Evolutionary conservation across 2,797 vertebrate genomes (phyloP).

Genomic region (Hippoglossus hippoglossus): DNA sequence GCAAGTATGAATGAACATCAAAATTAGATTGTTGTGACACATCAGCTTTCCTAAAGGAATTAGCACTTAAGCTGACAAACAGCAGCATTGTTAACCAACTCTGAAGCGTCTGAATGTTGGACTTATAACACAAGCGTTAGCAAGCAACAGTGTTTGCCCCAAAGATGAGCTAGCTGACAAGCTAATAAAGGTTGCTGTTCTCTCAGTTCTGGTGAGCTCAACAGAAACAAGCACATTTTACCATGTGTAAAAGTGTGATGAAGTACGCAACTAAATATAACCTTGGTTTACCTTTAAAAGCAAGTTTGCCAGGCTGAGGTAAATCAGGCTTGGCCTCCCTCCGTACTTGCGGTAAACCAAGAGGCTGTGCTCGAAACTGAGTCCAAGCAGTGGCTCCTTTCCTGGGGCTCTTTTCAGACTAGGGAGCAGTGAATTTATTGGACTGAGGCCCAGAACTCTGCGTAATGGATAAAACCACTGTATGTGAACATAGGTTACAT

Average conservation of each 20-base stretch:
- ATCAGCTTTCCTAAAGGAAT: too few relatives aligned
- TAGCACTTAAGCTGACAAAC: neutral
- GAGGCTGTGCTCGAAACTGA: slow-evolving; percentile 44
- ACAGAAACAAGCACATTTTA: neutral
- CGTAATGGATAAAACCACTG: slow-evolving; percentile 66
- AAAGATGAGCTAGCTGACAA: too few relatives aligned
- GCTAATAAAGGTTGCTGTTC: too few relatives aligned
- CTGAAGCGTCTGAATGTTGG: neutral
- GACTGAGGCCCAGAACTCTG: slow-evolving; percentile 68
- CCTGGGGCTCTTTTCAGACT: slow-evolving; percentile 64
- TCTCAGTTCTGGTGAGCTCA: neutral
- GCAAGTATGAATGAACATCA: neutral
- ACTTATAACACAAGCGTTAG: too few relatives aligned
- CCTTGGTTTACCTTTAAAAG: slow-evolving; percentile 23
- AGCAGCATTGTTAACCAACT: neutral
- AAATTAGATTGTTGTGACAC: too few relatives aligned
- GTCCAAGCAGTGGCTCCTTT: slow-evolving; percentile 70
- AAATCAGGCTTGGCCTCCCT: slow-evolving; percentile 27
- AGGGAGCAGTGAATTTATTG: slow-evolving; percentile 62
- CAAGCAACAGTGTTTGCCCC: too few relatives aligned
- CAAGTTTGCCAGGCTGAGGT: slow-evolving; percentile 24
- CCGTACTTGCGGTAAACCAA: slow-evolving; percentile 42
- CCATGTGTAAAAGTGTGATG: neutral
- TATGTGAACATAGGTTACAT: slow-evolving; percentile 67
- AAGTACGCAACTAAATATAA: neutral